Base-by-base conservation (phyloP, 2,113 vertebrate genomes). In the Pituophis catenifer region DNA sequence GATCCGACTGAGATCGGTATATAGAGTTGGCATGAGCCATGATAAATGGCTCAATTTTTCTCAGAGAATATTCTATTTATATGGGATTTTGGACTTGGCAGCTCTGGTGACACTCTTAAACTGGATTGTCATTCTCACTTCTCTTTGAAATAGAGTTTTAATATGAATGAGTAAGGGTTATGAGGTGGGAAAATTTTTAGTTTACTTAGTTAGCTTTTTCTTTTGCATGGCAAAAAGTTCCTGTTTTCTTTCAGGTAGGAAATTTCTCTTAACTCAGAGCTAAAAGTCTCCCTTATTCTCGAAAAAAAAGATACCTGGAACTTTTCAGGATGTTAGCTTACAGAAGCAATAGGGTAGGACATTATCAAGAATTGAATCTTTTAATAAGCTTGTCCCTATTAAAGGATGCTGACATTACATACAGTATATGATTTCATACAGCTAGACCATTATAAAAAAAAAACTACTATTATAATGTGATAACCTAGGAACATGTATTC, bases 261-360 rank as follows among this genome's bases (percentile, higher is more conserved):
- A 87, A 58, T 93, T 93, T 92, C 65, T 91, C 70, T 89, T 93
- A 44, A 59, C n/a, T 19, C 12, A 9, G 38, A 89, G 86, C 62
- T 62, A 59, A 88, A 29, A 89, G 9, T 89, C 86, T 89, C 87
- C 87, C 26, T 93, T 89, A 29, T 54, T 89, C 54, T 85, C 21
- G 48, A 62, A 52, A 91, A 89, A 89, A n/a, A 24, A 92, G 91
- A 13, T 8, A 86, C 54, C 89, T 93, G 92, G 55, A 93, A 93
- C n/a, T 86, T 81, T 44, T 86, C 81, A 87, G 57, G 81, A 86
- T 29, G 29, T 58, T 85, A 10, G 13, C 44, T 93, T n/a, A 44
- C 48, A 59, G n/a, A 90, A 90, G 62, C 29, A 62, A 38, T 19
- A 53, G 48, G 59, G 81, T 26, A 8, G 81, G n/a, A 52, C 58